Conservation (phyloP, 2,113 vertebrate species). For the Eublepharis macularius region DNA sequence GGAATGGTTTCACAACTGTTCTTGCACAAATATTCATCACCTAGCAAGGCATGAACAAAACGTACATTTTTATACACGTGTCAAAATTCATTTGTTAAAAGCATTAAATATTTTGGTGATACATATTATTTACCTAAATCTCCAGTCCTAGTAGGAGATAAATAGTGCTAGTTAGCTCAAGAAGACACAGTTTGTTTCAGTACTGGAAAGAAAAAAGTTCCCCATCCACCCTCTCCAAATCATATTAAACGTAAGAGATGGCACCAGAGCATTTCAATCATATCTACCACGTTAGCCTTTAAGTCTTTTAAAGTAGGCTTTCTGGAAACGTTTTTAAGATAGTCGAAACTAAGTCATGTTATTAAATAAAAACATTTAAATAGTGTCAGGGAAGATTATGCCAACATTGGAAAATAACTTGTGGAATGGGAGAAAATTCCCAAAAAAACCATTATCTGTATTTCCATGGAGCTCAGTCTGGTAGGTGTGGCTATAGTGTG, state of each 20-base stretch:
- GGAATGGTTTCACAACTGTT: too few species aligned
- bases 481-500: neutral
- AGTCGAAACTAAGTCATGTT: neutral
- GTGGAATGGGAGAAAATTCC: neutral
- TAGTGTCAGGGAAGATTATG: neutral
- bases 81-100: neutral
- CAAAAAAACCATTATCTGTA: neutral
- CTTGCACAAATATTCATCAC: neutral
- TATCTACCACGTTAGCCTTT: neutral
- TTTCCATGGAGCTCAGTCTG: neutral
- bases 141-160: neutral
- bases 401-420: neutral
- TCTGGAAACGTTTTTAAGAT: neutral
- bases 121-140: neutral
- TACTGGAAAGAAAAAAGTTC: neutral
- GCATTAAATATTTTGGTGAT: neutral
- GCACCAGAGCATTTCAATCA: neutral
- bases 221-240: neutral
- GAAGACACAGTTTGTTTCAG: neutral
- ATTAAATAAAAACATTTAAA: neutral
- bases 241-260: neutral
- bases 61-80: neutral
- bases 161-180: neutral
- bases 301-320: neutral
- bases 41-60: neutral